Evolutionary conservation across 2,797 vertebrate species (phyloP).

Genomic region (Stomatorhinus walkeri): DNA sequence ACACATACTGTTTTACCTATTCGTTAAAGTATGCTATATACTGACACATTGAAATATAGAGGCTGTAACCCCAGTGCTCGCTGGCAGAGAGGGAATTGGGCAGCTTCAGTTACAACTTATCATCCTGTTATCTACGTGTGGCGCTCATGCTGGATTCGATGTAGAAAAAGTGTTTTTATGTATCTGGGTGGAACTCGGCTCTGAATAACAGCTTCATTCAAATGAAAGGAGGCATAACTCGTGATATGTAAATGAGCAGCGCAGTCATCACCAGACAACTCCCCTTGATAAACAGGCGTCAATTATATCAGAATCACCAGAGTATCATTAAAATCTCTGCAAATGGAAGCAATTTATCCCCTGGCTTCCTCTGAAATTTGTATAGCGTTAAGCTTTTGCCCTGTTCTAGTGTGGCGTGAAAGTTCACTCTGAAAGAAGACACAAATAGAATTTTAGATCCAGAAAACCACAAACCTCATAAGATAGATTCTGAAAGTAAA

Average conservation of each 20-base stretch:
- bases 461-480: neutral
- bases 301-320: neutral
- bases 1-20: neutral
- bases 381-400: neutral
- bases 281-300: slow-evolving; percentile 2
- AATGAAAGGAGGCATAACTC: neutral
- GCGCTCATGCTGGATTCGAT: neutral
- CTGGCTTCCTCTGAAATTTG: neutral
- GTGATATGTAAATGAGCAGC: neutral
- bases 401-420: neutral
- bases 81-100: neutral
- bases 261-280: neutral
- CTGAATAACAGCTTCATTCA: neutral
- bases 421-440: neutral
- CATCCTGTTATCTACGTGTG: neutral
- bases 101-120: neutral
- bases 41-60: neutral
- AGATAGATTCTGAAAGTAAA: neutral
- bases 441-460: neutral
- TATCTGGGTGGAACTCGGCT: neutral
- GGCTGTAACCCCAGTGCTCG: neutral
- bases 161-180: neutral
- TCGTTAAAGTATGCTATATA: neutral
- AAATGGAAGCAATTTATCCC: slow-evolving; percentile 11
- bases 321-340: neutral